Evolutionary conservation across 2,797 vertebrate genomes (phyloP).

Genomic region (Cyclura pinguis): DNA sequence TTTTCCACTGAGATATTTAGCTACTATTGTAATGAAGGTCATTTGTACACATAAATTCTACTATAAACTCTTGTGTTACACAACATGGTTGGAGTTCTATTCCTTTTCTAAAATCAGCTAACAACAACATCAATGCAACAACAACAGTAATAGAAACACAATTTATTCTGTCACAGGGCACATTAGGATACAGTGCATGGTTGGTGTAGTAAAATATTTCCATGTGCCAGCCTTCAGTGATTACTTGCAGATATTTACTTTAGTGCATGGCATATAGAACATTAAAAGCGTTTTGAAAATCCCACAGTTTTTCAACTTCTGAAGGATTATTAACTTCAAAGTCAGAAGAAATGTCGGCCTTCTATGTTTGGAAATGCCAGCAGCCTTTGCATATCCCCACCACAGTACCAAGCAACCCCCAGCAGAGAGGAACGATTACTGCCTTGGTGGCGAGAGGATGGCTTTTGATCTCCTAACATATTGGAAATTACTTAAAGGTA

Average conservation of each 20-base stretch:
- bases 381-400: slow-evolving; percentile 92
- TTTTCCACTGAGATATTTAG: accelerated
- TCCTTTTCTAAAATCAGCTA: neutral
- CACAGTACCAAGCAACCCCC: slow-evolving; percentile 84
- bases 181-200: accelerated
- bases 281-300: slow-evolving; percentile 81
- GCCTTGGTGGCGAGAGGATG: slow-evolving; percentile 81
- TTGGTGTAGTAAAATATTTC: accelerated
- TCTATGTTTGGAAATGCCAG: slow-evolving; percentile 98
- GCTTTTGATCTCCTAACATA: slow-evolving; percentile 90
- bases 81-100: neutral
- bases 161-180: accelerated
- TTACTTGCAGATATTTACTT: slow-evolving; percentile 80
- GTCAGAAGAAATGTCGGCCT: slow-evolving; percentile 95
- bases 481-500: slow-evolving; percentile 95
- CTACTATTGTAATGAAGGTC: accelerated
- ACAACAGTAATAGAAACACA: neutral
- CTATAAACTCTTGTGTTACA: neutral
- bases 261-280: slow-evolving; percentile 80
- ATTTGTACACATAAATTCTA: accelerated
- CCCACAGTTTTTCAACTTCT: slow-evolving; percentile 91
- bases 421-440: slow-evolving; percentile 91
- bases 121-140: accelerated
- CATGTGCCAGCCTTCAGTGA: slow-evolving; percentile 48
- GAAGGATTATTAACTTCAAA: slow-evolving; percentile 99